Evolutionary conservation across 2,797 vertebrate genomes (phyloP).

Genomic region (Sciaenops ocellatus): DNA sequence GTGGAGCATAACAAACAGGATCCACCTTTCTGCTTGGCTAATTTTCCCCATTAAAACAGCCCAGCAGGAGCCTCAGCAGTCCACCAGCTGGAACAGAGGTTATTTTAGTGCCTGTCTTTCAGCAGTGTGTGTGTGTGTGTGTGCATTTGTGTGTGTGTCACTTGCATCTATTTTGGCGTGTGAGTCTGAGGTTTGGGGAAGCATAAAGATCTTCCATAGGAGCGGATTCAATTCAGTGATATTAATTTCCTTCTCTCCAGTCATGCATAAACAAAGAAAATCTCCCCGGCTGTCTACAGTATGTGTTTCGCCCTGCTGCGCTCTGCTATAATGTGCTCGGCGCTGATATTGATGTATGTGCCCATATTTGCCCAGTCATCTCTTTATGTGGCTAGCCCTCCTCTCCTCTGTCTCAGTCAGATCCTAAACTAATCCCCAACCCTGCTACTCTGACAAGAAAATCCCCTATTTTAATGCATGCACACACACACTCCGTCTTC

Average conservation of each 20-base stretch:
- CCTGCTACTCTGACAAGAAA: constrained; percentile 87
- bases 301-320: constrained; percentile 64
- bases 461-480: constrained; percentile 85
- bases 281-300: constrained; percentile 65
- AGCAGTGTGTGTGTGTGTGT: constrained; percentile 60
- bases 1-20: constrained; percentile 97
- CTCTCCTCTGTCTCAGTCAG: constrained; percentile 83
- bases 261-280: constrained; percentile 82
- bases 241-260: constrained; percentile 81
- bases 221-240: constrained; percentile 83
- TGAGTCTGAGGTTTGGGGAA: constrained; percentile 71
- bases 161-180: constrained; percentile 71
- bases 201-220: constrained; percentile 81
- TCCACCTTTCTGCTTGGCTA: constrained; percentile 98
- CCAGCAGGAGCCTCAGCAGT: constrained; percentile 94
- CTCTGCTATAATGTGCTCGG: constrained; percentile 62
- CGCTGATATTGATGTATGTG: constrained; percentile 81
- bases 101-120: constrained; percentile 94
- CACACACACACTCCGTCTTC: constrained; percentile 76
- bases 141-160: constrained; percentile 38
- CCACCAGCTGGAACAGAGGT: constrained; percentile 94
- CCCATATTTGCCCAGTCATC: constrained; percentile 83
- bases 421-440: constrained; percentile 87
- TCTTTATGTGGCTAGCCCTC: constrained; percentile 81
- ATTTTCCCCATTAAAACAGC: constrained; percentile 99